These are phyloP conservation scores for Heterotis niloticus DNA, from an alignment of 2,113 vertebrate species.

Conservation along the genomic window DNA sequence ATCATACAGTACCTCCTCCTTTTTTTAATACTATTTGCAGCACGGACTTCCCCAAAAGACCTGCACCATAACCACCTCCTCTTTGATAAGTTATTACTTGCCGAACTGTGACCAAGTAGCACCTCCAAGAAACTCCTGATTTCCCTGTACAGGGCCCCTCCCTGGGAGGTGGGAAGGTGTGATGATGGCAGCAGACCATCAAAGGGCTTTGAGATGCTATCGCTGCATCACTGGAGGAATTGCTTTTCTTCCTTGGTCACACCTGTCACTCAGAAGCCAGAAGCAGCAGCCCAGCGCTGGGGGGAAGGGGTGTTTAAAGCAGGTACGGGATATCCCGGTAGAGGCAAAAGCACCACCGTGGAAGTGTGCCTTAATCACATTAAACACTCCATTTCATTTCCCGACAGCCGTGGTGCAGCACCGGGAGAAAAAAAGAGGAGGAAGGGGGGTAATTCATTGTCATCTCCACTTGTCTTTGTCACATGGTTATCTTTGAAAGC, in stretches of 20 bases:
- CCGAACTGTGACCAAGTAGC: conserved; percentile 37
- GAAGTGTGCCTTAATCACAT: conserved; percentile 55
- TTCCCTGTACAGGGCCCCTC: background rate
- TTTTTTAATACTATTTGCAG: conserved; percentile 42
- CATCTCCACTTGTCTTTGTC: conserved; percentile 44
- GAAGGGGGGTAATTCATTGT: conserved; percentile 40
- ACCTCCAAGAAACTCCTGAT: background rate
- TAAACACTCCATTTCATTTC: conserved; percentile 57
- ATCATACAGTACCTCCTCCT: background rate
- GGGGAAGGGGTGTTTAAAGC: conserved; percentile 16
- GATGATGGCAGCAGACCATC: background rate
- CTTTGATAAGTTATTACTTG: conserved; percentile 59
- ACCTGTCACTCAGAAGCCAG: conserved; percentile 62
- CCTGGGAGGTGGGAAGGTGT: conserved; percentile 27
- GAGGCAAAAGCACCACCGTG: conserved; percentile 37
- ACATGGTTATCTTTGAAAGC: conserved; percentile 55
- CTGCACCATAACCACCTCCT: conserved; percentile 52
- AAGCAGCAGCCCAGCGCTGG: conserved; percentile 27
- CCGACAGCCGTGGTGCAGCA: conserved; percentile 43
- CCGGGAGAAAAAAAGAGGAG: conserved; percentile 21
- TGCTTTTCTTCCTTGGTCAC: conserved; percentile 59
- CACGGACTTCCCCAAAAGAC: conserved; percentile 48
- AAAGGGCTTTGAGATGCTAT: conserved; percentile 50
- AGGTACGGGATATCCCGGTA: background rate
- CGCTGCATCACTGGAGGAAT: conserved; percentile 25